Conservation (phyloP, 2,888 invertebrate genomes). For the Ectobius pallidus region DNA sequence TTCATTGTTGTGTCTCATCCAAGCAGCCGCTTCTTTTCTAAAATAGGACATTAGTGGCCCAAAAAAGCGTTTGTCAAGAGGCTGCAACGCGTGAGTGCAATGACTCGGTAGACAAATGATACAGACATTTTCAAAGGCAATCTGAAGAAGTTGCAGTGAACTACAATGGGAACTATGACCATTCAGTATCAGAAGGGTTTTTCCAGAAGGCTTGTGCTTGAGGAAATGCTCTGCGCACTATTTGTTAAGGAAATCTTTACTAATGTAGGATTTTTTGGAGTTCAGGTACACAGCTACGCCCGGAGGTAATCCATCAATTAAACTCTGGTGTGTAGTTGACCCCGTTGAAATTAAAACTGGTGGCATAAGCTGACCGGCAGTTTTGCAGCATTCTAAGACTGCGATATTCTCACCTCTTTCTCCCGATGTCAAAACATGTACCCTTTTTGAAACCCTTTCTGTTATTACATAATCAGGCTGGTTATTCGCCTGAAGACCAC, state of each 20-base stretch:
- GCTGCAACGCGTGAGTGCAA: background rate
- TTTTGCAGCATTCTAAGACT: slow-evolving; percentile 40
- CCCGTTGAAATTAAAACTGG: slow-evolving; percentile 43
- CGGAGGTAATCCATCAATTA: slow-evolving; percentile 39
- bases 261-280: slow-evolving; percentile 41
- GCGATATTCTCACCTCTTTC: background rate
- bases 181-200: background rate
- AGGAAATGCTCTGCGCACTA: slow-evolving; percentile 37
- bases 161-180: too few species aligned
- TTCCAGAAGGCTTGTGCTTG: slow-evolving; percentile 5
- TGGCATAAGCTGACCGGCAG: slow-evolving; percentile 39
- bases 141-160: background rate
- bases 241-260: slow-evolving; percentile 36
- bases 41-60: background rate
- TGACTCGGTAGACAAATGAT: too few species aligned
- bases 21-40: too few species aligned
- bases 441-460: background rate
- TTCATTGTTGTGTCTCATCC: background rate
- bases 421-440: slow-evolving; percentile 1
- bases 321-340: slow-evolving; percentile 38
- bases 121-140: too few species aligned
- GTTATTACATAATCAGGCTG: background rate
- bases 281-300: slow-evolving; percentile 40
- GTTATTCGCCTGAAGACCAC: background rate
- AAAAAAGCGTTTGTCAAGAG: background rate